Conservation (phyloP, 2,113 vertebrate species). For the Ictalurus punctatus region DNA sequence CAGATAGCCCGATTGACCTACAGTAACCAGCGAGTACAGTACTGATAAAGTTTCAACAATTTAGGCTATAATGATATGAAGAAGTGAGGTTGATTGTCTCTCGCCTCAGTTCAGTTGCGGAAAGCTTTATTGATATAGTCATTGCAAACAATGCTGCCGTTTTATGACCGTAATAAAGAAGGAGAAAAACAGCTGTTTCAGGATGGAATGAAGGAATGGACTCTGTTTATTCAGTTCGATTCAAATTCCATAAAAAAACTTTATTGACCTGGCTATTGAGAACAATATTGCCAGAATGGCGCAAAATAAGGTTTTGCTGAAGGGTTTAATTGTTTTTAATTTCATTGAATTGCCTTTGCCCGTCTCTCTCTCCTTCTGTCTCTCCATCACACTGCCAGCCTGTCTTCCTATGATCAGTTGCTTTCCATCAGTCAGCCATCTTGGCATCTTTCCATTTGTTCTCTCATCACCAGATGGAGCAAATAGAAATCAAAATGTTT, state of each 20-base stretch:
- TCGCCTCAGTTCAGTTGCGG: neutral
- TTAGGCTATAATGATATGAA: neutral
- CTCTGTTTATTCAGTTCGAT: neutral
- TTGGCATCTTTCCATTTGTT: constrained; percentile 4
- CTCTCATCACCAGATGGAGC: constrained; percentile 23
- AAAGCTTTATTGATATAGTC: neutral
- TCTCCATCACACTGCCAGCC: neutral
- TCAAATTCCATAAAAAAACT: constrained; percentile 14
- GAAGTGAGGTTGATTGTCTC: neutral
- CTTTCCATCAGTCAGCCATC: constrained; percentile 18
- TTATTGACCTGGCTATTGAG: neutral
- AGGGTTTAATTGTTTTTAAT: constrained; percentile 10
- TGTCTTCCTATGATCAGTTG: neutral
- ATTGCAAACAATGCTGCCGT: neutral
- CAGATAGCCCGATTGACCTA: neutral
- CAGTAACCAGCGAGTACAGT: neutral
- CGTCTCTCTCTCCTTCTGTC: neutral
- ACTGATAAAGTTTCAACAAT: neutral
- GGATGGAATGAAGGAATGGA: neutral
- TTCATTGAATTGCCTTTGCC: neutral
- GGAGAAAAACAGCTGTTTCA: neutral
- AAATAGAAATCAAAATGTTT: constrained; percentile 27
- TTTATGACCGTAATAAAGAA: neutral
- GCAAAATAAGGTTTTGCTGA: neutral
- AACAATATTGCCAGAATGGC: neutral